A percentile compares a stretch with the other conserved stretches of the same genome.
Conservation (phyloP, 2,888 invertebrate genomes). For the Gibbula magus region DNA sequence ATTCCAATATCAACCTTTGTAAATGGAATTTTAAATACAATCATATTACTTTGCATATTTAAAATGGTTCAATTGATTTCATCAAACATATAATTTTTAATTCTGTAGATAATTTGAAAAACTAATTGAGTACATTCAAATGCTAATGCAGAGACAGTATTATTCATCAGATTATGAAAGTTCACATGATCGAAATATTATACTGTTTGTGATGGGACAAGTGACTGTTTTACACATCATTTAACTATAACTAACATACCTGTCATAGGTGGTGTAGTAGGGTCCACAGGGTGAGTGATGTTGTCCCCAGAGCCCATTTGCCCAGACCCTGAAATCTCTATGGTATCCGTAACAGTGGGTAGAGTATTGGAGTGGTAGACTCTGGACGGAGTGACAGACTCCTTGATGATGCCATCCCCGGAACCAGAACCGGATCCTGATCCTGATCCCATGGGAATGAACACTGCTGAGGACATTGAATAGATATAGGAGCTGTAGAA, state of each 20-base stretch:
- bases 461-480: neutral
- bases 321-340: slow-evolving; percentile 9
- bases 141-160: too few relatives aligned
- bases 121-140: too few relatives aligned
- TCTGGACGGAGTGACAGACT: neutral
- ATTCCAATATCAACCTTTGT: too few relatives aligned
- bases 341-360: neutral
- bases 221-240: too few relatives aligned
- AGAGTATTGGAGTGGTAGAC: neutral
- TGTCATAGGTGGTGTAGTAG: neutral
- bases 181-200: too few relatives aligned
- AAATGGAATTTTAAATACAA: too few relatives aligned
- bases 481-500: neutral
- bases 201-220: too few relatives aligned
- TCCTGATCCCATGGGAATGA: slow-evolving; percentile 2
- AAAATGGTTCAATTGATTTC: too few relatives aligned
- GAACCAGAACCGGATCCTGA: slow-evolving; percentile 9
- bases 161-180: too few relatives aligned
- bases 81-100: too few relatives aligned
- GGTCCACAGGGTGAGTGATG: neutral
- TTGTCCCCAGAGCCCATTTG: slow-evolving; percentile 12
- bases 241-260: neutral
- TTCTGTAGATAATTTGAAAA: too few relatives aligned
- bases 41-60: too few relatives aligned
- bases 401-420: neutral